Conservation (phyloP, 2,797 vertebrate genomes). For the Catamblyrhynchus diadema region DNA sequence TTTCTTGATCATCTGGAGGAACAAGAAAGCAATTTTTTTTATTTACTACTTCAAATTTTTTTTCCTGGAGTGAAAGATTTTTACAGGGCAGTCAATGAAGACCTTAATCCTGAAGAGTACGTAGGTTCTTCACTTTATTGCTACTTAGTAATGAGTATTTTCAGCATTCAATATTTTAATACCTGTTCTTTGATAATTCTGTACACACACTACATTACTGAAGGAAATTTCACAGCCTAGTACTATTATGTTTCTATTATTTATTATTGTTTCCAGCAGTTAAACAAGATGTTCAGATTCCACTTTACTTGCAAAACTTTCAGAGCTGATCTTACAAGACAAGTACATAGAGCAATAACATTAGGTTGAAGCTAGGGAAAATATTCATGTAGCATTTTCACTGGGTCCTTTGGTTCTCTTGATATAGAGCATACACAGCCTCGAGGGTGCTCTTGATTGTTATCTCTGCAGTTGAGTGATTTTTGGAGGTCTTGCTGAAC, state of each 20-base stretch:
- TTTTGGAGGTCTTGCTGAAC: constrained; percentile 71
- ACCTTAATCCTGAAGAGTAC: not conserved
- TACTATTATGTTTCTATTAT: not conserved
- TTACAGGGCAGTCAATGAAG: not conserved
- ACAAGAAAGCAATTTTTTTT: not conserved
- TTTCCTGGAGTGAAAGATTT: not conserved
- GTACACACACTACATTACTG: not conserved
- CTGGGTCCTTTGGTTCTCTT: constrained; percentile 1
- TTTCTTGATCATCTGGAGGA: not conserved
- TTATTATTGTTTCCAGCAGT: not conserved
- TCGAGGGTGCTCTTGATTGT: constrained; percentile 61
- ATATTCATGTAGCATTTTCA: constrained; percentile 6
- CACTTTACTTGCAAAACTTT: not conserved
- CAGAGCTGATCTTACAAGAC: constrained; percentile 1
- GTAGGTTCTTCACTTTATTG: not conserved
- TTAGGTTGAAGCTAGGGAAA: not conserved
- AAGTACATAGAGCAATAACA: constrained; percentile 11
- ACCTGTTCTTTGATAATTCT: not conserved
- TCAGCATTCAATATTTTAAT: not conserved
- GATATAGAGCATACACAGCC: constrained; percentile 22
- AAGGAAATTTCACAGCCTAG: not conserved
- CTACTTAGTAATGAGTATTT: not conserved
- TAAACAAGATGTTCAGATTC: not conserved
- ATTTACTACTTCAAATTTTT: not conserved
- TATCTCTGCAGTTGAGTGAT: constrained; percentile 68